Evolutionary conservation across 2,888 invertebrate genomes (phyloP).

Genomic region (Drosophila mimetica): DNA sequence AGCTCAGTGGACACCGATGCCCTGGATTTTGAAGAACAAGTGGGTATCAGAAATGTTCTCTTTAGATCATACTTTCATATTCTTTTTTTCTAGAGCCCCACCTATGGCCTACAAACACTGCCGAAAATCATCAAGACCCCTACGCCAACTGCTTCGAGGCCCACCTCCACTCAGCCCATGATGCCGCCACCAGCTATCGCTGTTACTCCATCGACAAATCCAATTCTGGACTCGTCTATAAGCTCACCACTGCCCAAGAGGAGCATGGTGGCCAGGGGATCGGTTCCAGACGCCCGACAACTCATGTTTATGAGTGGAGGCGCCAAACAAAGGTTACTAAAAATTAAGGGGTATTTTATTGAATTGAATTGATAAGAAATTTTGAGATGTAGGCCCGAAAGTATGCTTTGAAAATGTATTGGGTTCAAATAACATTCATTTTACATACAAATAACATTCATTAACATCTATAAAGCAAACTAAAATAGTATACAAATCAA

Average conservation of each 20-base stretch:
- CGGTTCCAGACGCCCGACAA: conserved; percentile 64
- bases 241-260: conserved; percentile 64
- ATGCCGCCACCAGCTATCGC: conserved; percentile 86
- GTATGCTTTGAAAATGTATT: not conserved
- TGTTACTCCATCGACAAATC: conserved; percentile 85
- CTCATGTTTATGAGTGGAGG: conserved; percentile 61
- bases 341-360: not conserved
- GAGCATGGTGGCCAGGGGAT: conserved; percentile 51
- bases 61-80: not conserved
- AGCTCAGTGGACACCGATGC: conserved; percentile 94
- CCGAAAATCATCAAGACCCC: conserved; percentile 70
- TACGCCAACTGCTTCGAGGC: conserved; percentile 64
- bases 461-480: too few relatives aligned
- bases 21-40: conserved; percentile 89
- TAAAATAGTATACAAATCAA: too few relatives aligned
- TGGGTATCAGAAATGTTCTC: conserved; percentile 10
- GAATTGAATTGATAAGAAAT: not conserved
- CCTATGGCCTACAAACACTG: conserved; percentile 74
- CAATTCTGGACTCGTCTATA: conserved; percentile 32
- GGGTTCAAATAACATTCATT: not conserved
- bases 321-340: conserved; percentile 64
- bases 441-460: too few relatives aligned
- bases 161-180: conserved; percentile 48
- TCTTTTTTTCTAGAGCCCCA: conserved; percentile 71
- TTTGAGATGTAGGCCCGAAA: not conserved